A percentile compares a stretch with the other conserved stretches of the same genome.
These are phyloP conservation scores for Periplaneta americana DNA, from an alignment of 1,140 invertebrate genomes.

Conservation along the genomic window DNA sequence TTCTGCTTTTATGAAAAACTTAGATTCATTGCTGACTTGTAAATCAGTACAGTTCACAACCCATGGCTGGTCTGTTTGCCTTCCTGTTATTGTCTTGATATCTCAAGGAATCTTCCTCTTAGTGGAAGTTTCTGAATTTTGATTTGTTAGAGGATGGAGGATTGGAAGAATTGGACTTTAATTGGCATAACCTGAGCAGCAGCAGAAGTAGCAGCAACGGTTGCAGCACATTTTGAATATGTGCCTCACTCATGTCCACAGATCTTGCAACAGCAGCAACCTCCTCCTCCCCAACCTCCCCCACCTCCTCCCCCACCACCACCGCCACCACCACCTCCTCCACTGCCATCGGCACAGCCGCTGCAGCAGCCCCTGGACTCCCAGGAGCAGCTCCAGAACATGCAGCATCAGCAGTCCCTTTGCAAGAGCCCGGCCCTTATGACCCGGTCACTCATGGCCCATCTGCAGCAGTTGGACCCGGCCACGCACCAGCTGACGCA, in stretches of 20 bases:
- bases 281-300: constrained; percentile 37
- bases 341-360: constrained; percentile 23
- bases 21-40: no score
- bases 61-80: no score
- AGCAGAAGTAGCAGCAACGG: neutral
- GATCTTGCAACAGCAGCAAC: constrained; percentile 42
- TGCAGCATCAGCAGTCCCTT: constrained; percentile 5
- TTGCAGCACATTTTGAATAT: neutral
- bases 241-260: constrained; percentile 6
- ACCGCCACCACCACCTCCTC: neutral
- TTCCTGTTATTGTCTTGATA: no score
- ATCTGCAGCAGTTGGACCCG: constrained; percentile 37
- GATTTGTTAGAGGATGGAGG: no score
- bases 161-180: no score
- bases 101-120: no score
- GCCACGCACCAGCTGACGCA: neutral
- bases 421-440: constrained; percentile 15
- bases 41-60: no score
- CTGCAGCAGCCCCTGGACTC: constrained; percentile 6
- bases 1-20: no score
- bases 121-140: no score
- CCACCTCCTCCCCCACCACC: neutral
- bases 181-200: no score
- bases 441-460: constrained; percentile 37
- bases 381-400: constrained; percentile 22